Evolutionary conservation across 2,797 vertebrate species (phyloP).

Genomic region (Lithobates pipiens): DNA sequence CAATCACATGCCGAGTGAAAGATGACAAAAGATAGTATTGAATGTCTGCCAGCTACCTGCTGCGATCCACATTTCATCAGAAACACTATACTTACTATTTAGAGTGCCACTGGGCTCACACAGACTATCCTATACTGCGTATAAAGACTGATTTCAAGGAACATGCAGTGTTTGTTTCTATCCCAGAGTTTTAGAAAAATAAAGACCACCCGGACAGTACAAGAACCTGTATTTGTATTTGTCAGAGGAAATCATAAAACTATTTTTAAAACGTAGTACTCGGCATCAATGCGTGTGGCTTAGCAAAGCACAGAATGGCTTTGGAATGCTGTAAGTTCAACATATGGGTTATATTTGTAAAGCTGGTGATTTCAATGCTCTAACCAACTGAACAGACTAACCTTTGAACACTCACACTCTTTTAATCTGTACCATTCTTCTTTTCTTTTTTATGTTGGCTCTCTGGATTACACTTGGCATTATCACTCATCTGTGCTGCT

Average conservation of each 20-base stretch:
- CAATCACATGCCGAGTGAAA: constrained; percentile 7
- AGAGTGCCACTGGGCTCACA: not conserved
- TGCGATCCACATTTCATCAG: constrained; percentile 27
- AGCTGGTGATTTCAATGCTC: constrained; percentile 32
- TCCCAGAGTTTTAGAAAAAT: not conserved
- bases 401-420: constrained; percentile 32
- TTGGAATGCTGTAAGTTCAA: constrained; percentile 24
- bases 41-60: constrained; percentile 45
- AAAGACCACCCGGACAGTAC: not conserved
- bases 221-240: constrained; percentile 13
- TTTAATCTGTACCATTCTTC: constrained; percentile 39
- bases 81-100: constrained; percentile 21
- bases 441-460: constrained; percentile 16
- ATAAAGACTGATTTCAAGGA: not conserved
- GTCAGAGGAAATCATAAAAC: constrained; percentile 30
- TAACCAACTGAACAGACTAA: constrained; percentile 32
- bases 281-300: constrained; percentile 33
- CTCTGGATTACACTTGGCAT: constrained; percentile 39
- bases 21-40: not conserved
- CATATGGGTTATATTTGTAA: constrained; percentile 41
- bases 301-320: constrained; percentile 11
- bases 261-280: constrained; percentile 14
- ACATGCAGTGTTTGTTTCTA: not conserved
- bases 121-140: not conserved
- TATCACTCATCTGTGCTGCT: constrained; percentile 19